These are phyloP conservation scores for Clytia hemisphaerica DNA, from an alignment of 30 jellyfish, hydroid and myxozoan genomes.

Conservation along the genomic window DNA sequence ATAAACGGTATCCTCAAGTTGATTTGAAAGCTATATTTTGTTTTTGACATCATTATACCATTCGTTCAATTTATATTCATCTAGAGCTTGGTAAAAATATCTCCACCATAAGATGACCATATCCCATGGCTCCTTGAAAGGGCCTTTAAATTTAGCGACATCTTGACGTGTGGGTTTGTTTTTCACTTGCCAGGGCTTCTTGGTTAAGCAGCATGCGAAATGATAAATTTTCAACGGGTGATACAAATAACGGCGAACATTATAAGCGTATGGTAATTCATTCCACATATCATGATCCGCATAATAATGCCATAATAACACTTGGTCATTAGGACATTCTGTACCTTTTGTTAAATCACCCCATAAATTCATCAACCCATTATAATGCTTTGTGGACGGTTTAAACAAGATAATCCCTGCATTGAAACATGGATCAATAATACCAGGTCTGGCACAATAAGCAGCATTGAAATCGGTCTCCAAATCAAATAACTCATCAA, in stretches of 20 bases:
- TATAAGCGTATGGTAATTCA: slow-evolving; percentile 89
- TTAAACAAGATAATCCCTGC: slow-evolving; percentile 85
- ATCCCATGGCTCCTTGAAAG: slow-evolving; percentile 57
- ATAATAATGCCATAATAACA: slow-evolving; percentile 86
- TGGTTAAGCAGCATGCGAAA: slow-evolving; percentile 95
- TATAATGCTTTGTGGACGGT: slow-evolving; percentile 48
- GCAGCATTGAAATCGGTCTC: slow-evolving; percentile 92
- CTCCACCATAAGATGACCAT: slow-evolving; percentile 91
- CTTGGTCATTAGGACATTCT: slow-evolving; percentile 92
- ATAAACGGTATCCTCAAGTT: too few species aligned
- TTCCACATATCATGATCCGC: slow-evolving; percentile 91
- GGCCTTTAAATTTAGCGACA: slow-evolving; percentile 55
- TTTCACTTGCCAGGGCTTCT: slow-evolving; percentile 84
- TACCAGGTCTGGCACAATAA: slow-evolving; percentile 91
- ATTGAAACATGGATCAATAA: slow-evolving; percentile 90
- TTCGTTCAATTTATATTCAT: slow-evolving; percentile 35
- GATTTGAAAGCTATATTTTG: slow-evolving; percentile 11
- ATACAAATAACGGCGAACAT: slow-evolving; percentile 79
- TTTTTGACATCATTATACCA: slow-evolving; percentile 71
- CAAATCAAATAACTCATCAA: slow-evolving; percentile 75
- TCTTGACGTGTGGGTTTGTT: slow-evolving; percentile 34
- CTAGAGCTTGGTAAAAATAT: slow-evolving; percentile 66
- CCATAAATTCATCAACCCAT: slow-evolving; percentile 89
- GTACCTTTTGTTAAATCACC: slow-evolving; percentile 55
- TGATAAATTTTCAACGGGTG: slow-evolving; percentile 95